Evolutionary conservation across 2,888 invertebrate species (phyloP).

Genomic region (Plutella xylostella): DNA sequence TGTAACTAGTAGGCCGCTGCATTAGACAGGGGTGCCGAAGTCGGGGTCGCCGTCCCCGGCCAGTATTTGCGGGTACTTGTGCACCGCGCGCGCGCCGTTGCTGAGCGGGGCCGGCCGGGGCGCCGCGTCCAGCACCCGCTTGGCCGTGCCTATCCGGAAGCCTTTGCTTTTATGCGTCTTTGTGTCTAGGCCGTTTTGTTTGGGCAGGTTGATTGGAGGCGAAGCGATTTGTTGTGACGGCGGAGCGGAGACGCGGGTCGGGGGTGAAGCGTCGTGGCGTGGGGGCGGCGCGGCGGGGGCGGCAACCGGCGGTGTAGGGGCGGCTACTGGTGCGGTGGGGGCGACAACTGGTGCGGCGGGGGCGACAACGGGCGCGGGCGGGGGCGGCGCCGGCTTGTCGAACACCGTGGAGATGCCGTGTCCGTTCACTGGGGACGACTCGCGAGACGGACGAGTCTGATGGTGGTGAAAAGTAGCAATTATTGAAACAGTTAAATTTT

Average conservation of each 20-base stretch:
- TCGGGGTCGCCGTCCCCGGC: slow-evolving; percentile 74
- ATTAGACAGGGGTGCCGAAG: slow-evolving; percentile 76
- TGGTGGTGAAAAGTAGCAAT: too few relatives aligned
- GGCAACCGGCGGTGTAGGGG: slow-evolving; percentile 5
- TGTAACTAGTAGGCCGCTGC: too few relatives aligned
- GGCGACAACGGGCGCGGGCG: neutral
- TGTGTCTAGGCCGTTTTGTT: slow-evolving; percentile 44
- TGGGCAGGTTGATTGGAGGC: slow-evolving; percentile 22
- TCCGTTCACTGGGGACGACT: slow-evolving; percentile 5
- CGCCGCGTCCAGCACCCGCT: slow-evolving; percentile 38
- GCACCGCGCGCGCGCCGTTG: slow-evolving; percentile 24
- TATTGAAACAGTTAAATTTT: too few relatives aligned
- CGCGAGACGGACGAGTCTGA: too few relatives aligned
- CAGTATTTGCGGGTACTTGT: slow-evolving; percentile 28
- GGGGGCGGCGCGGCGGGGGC: neutral
- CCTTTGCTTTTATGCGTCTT: slow-evolving; percentile 34
- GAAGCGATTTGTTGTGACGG: slow-evolving; percentile 15
- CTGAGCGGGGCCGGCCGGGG: slow-evolving; percentile 19
- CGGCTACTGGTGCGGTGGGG: slow-evolving; percentile 4
- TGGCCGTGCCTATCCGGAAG: slow-evolving; percentile 57
- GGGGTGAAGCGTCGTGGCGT: neutral
- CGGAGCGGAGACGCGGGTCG: slow-evolving; percentile 1
- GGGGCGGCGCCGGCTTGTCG: slow-evolving; percentile 17
- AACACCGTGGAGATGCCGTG: slow-evolving; percentile 16
- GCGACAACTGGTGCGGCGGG: neutral